phyloP scores from a whole-genome alignment of 2,797 vertebrate genomes.

The Pangasius larnaudii region DNA sequence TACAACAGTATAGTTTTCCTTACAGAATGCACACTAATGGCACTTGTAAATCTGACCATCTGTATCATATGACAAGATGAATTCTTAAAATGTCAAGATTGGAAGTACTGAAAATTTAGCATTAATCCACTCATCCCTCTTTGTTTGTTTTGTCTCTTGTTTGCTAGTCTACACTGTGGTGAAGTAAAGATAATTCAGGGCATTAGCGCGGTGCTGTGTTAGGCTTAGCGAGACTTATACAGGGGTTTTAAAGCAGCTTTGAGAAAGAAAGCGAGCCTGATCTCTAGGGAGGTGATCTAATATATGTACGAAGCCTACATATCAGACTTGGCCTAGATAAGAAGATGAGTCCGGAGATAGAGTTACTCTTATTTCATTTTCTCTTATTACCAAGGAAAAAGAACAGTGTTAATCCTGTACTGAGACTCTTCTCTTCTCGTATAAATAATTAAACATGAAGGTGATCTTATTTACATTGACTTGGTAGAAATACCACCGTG shows the following conservation, averaged over 20 bases:
- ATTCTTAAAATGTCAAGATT: too few species aligned
- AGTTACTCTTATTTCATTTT: conserved; percentile 48
- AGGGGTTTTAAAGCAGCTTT: conserved; percentile 46
- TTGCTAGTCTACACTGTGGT: background rate
- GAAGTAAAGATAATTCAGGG: conserved; percentile 15
- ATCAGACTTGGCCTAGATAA: conserved; percentile 80
- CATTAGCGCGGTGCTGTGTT: conserved; percentile 1
- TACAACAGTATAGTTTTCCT: background rate
- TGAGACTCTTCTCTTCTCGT: background rate
- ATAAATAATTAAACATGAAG: conserved; percentile 6
- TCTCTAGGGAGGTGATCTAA: conserved; percentile 62
- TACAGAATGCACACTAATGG: background rate
- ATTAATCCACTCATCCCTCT: too few species aligned
- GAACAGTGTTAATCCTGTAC: conserved; percentile 24
- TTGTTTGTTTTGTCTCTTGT: background rate
- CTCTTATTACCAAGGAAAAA: conserved; percentile 11
- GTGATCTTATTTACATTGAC: background rate
- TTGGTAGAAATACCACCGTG: background rate
- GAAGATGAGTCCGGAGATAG: conserved; percentile 57
- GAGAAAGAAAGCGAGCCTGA: conserved; percentile 49
- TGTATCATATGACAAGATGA: too few species aligned
- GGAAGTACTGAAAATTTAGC: too few species aligned
- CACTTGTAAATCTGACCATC: background rate
- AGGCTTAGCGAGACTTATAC: conserved; percentile 35
- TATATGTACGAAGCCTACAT: conserved; percentile 58